Base-by-base conservation (phyloP, 2,888 invertebrate species). In the Mystacides longicornis region DNA sequence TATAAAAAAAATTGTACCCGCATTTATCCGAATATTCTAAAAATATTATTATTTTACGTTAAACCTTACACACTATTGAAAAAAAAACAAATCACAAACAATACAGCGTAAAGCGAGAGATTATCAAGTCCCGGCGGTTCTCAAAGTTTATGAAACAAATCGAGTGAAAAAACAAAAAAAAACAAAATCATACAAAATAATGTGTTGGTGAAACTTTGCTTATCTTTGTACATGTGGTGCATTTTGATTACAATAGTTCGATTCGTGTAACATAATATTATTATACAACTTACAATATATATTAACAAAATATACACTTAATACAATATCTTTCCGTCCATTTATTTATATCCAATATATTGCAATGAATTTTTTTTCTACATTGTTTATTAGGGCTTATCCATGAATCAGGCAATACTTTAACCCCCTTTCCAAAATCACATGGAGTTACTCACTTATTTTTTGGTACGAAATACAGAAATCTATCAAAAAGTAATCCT, bases 21-120 rank as follows among this genome's bases (percentile, higher is more conserved):
- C 61, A 61, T 58, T 60, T 56, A 54, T 61, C 61, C 61, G 59
- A 61, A 54, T 59, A 58, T 31, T 42, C 53, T 58, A 56, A 53
- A 43, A 45, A 51, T 11, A 43, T 21, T 5, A 16, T 37, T 7
- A 37, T 37, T n/a, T 4, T 14, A 3, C 3, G 14, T n/a, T 14
- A 37, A 7, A 37, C 14, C 37, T 37, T 37, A 23, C 20, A 49
- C 11, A n/a, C 23, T 49, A 49, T 21, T 23, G n/a, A 3, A 23
- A 4, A 9, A 23, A 23, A 23, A 7, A 49, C 23, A 45, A 45
- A 45, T n/a, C 14, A 3, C 20, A 46, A 18, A 18, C 19, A 14
- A 46, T 46, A 14, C 46, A 46, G 7, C 46, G n/a, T n/a, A n/a
- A n/a, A n/a, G n/a, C n/a, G n/a, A n/a, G n/a, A n/a, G n/a, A n/a